Conservation (phyloP, 2,888 invertebrate genomes). For the Myopa testacea region DNA sequence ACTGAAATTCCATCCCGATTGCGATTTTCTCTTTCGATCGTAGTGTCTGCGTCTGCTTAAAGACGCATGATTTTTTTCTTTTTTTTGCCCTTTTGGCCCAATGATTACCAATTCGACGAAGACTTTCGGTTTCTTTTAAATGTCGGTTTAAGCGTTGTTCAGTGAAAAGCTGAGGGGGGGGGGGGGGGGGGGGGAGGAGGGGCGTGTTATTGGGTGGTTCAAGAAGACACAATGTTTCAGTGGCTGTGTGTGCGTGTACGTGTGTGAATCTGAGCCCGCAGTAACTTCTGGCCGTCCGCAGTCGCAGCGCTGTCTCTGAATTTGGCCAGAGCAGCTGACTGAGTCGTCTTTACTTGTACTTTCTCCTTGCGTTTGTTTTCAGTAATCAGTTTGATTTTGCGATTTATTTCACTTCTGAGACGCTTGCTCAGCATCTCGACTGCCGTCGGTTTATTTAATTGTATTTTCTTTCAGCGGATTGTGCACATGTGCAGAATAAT, state of each 20-base stretch:
- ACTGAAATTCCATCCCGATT: conserved; percentile 14
- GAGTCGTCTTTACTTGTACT: background rate
- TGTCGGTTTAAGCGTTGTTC: background rate
- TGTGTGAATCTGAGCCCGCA: background rate
- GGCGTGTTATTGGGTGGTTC: background rate
- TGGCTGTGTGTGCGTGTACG: background rate
- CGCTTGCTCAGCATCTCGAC: background rate
- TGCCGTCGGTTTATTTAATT: conserved; percentile 1
- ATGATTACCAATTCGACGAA: background rate
- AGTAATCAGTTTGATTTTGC: background rate
- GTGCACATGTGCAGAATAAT: conserved; percentile 31
- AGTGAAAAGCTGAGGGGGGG: background rate
- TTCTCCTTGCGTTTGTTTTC: conserved; percentile 18
- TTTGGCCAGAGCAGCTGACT: background rate
- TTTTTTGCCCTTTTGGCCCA: conserved; percentile 10
- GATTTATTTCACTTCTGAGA: background rate
- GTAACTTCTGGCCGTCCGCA: conserved; percentile 2
- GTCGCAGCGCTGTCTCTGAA: background rate
- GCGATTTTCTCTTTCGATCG: background rate
- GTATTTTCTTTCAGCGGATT: conserved; percentile 11
- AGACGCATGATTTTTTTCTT: background rate
- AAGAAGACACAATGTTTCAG: too few relatives aligned
- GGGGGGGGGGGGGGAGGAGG: background rate
- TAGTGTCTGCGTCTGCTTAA: conserved; percentile 2
- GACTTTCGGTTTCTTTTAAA: conserved; percentile 24